Base-by-base conservation (phyloP, 2,113 vertebrate species). In the Callocephalon fimbriatum region DNA sequence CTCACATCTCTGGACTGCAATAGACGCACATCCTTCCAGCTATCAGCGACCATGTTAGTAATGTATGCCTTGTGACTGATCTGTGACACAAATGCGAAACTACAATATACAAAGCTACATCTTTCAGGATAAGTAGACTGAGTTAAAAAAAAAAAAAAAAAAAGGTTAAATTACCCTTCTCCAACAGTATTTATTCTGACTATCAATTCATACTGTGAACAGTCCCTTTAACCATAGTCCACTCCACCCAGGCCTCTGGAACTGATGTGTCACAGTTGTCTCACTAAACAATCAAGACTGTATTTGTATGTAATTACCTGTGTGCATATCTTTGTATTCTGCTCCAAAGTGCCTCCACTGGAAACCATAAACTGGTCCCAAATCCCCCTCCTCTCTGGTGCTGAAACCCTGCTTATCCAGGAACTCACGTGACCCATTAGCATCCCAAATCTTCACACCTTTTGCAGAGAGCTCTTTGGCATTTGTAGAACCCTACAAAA, bases 321-420 rank as follows among this genome's bases (percentile, higher is more conserved):
- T 96, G 51, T 99, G 98, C 99, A 99, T 99, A 97, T 99, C 97
- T 95, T 98, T 99, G 97, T 99, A 99, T 62, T 99, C 99, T 13
- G 99, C 99, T 77, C 99, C 99, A 97, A 99, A 99, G 96, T 99
- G 99, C 88, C 99, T 98, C 99, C 99, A 99, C 90, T 99, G 99
- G 97, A 99, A 99, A 48, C 99, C 99, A 83, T 99, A 99, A 32
- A 99, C 98, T 4, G 99, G 99, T 10, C 99, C 99, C 79, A 99
- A 98, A 95, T 99, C 99, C 8, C 99, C 99, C 96, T 99, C 99
- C 81, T 99, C 99, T 90, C 99, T 96, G 38, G 91, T 90, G 11
- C 87, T 98, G 91, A 99, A 99, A 22, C 99, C 99, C 29, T 98
- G 98, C 62, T 99, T 98, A 95, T 99, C 99, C 97, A 99, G 96